Evolutionary conservation across 2,113 vertebrate species (phyloP).

Genomic region (cat (Felis catus)): F.catus_Fca126_mat1.0 CM031416.1:87165501-87166000

Average conservation of each 20-base stretch:
- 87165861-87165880: slow-evolving; percentile 22
- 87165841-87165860: background rate
- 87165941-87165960: background rate
- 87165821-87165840: background rate
- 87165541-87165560: slow-evolving; percentile 37
- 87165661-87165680: background rate
- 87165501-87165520: background rate
- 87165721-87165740: background rate
- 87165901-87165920: background rate
- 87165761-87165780: background rate
- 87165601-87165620: background rate
- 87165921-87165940: background rate
- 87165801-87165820: slow-evolving; percentile 1
- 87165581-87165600: slow-evolving; percentile 42
- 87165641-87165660: background rate
- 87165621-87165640: background rate
- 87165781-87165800: background rate
- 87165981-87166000: background rate
- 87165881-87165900: background rate
- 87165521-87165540: background rate
- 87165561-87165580: background rate
- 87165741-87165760: background rate
- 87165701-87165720: slow-evolving; percentile 27
- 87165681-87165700: slow-evolving; percentile 24
- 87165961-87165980: background rate